These are phyloP conservation scores for Drosophila austrosaltans DNA, from an alignment of 2,888 invertebrate species.

Conservation along the genomic window DNA sequence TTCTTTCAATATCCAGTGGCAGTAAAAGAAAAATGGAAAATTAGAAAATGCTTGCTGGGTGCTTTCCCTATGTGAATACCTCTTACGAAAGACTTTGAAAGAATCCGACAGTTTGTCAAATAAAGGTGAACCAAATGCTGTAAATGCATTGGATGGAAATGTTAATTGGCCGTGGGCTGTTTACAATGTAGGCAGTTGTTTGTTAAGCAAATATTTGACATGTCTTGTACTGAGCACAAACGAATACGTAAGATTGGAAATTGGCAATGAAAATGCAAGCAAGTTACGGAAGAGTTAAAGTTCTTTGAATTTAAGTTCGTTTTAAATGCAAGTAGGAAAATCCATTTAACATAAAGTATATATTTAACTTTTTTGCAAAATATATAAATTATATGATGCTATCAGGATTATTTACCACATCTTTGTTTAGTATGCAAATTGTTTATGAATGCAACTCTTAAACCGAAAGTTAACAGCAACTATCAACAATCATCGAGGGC, in stretches of 20 bases:
- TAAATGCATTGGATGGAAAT: conserved; percentile 8
- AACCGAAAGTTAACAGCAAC: neutral
- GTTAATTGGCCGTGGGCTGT: conserved; percentile 46
- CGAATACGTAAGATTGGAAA: neutral
- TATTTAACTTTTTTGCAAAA: neutral
- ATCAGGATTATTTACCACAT: neutral
- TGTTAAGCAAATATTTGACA: conserved; percentile 43
- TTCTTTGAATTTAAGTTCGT: neutral
- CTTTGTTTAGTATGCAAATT: neutral
- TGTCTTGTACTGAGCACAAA: conserved; percentile 2
- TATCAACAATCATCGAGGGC: neutral
- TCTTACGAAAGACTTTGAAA: neutral
- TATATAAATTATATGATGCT: neutral
- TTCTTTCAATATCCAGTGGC: neutral
- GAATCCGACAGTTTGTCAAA: neutral
- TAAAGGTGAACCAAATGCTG: conserved; percentile 5
- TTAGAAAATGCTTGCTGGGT: neutral
- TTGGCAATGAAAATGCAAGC: neutral
- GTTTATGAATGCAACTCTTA: neutral
- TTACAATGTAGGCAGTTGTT: conserved; percentile 23
- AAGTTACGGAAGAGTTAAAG: neutral
- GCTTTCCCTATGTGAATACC: neutral
- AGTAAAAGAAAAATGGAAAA: neutral
- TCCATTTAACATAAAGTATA: no score
- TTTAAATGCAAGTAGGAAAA: neutral